A percentile compares a stretch with the other conserved stretches of the same genome.
These are phyloP conservation scores for Chaetodon trifascialis DNA, from an alignment of 2,113 vertebrate species.

Conservation along the genomic window DNA sequence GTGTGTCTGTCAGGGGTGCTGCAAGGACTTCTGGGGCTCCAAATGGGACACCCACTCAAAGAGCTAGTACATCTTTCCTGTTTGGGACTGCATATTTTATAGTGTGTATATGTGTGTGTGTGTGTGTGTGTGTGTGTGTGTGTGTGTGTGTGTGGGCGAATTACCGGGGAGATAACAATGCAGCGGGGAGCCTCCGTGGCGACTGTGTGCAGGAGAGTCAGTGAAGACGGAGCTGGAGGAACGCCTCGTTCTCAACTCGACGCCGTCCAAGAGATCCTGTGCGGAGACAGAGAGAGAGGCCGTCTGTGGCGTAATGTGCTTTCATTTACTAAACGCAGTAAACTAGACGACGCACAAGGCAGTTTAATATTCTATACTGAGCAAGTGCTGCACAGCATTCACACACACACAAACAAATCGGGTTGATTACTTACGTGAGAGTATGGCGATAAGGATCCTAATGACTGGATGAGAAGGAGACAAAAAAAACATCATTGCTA, in stretches of 20 bases:
- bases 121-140: neutral
- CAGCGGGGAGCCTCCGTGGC: constrained; percentile 92
- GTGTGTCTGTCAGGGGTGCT: neutral
- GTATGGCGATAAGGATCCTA: constrained; percentile 91
- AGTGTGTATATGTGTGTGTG: neutral
- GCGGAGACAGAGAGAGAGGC: constrained; percentile 63
- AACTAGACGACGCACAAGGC: neutral
- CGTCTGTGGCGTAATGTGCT: constrained; percentile 12
- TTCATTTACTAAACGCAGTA: constrained; percentile 31
- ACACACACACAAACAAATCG: neutral
- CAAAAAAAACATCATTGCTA: neutral
- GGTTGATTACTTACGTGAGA: constrained; percentile 88
- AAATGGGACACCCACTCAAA: constrained; percentile 21
- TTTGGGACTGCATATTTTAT: neutral
- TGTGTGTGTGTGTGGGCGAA: constrained; percentile 31
- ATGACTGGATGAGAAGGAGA: constrained; percentile 82
- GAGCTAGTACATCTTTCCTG: neutral
- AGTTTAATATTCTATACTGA: constrained; percentile 31
- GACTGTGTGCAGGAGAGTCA: constrained; percentile 92
- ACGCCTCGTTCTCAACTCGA: constrained; percentile 90
- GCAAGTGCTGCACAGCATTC: neutral
- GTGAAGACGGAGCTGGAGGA: constrained; percentile 94
- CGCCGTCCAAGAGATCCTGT: constrained; percentile 92
- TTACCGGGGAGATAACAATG: constrained; percentile 93
- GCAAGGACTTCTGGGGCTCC: neutral